Evolutionary conservation across 92 coral and sea anemone genomes (phyloP), one percentile per base, ranked within the genome.

Genomic region (Actinernus sp.): DNA sequence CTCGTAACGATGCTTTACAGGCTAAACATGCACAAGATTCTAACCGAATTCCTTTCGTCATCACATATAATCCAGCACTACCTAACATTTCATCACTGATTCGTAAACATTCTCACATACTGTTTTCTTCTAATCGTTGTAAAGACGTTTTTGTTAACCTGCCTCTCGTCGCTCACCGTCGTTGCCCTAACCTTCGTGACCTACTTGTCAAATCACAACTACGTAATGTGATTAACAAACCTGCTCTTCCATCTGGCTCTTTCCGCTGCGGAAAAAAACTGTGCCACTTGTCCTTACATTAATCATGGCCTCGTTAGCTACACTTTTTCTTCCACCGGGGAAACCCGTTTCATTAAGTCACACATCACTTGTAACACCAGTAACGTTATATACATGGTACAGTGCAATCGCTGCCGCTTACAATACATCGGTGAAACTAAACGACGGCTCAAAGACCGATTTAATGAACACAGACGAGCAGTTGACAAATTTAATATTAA

Each of bases 381-480:
- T 8, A 60, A 33, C 22, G n/a, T 37, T 2, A 37, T 60, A 11
- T 60, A 33, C 67, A 33, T 60, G 56, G 70, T 39, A 38, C 70
- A 39, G 13, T 39, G 55, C 20, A 61, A 51, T 16, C 39, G 21
- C 22, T 38, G 48, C 47, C 34, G 39, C 28, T 43, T 57, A 34
- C 47, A 57, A 26, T 57, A 57, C 63, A 57, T 57, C 33, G 63
- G 63, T 29, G 66, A 58, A 56, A 56, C 63, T 1, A 56, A 56
- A 56, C 63, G 63, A 14, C 12, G 20, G 17, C 63, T 56, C 0
- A 56, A 56, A 29, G 63, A 25, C 10, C 43, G 60, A 1, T 53
- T 53, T 53, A 53, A 53, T 28, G 60, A 53, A 53, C 60, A 53
- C 60, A 13, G 26, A 26, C 60, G 41, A 36, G 8, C 41, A 36